phyloP scores from a whole-genome alignment of 2,113 vertebrate species.

The Bostrychus sinensis region DNA sequence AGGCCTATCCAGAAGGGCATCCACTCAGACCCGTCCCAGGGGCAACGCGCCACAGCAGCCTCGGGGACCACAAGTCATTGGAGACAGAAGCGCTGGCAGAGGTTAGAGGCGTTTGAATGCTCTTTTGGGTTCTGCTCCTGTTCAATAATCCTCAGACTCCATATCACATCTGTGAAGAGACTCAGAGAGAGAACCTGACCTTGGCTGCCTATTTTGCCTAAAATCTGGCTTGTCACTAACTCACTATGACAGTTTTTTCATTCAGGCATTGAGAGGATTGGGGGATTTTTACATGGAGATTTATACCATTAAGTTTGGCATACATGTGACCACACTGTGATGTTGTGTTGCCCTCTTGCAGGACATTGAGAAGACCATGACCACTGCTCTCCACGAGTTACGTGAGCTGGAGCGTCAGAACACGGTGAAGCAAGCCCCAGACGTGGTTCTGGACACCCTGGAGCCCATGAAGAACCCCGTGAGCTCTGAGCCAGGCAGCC shows the following conservation, averaged over 20 bases:
- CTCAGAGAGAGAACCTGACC: no score
- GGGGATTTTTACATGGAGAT: no score
- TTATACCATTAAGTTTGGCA: no score
- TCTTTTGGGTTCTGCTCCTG: background rate
- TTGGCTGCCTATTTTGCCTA: no score
- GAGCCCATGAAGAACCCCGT: constrained; percentile 93
- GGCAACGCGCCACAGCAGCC: constrained; percentile 96
- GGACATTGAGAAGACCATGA: constrained; percentile 99
- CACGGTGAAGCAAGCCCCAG: constrained; percentile 93
- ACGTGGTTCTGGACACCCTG: constrained; percentile 96
- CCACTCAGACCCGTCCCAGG: constrained; percentile 85
- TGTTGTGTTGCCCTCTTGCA: constrained; percentile 47
- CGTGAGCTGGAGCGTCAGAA: constrained; percentile 96
- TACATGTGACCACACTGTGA: no score
- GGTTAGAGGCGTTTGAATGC: constrained; percentile 65
- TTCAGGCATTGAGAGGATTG: no score
- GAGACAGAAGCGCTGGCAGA: constrained; percentile 96
- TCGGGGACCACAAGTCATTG: constrained; percentile 96
- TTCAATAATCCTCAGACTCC: no score
- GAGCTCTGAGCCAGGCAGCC: constrained; percentile 92
- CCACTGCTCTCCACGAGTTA: constrained; percentile 92
- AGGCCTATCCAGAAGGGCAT: constrained; percentile 88
- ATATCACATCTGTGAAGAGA: no score
- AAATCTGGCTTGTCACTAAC: no score
- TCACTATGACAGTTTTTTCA: no score